Conservation (phyloP, 2,888 invertebrate species). For the Seira musarum region DNA sequence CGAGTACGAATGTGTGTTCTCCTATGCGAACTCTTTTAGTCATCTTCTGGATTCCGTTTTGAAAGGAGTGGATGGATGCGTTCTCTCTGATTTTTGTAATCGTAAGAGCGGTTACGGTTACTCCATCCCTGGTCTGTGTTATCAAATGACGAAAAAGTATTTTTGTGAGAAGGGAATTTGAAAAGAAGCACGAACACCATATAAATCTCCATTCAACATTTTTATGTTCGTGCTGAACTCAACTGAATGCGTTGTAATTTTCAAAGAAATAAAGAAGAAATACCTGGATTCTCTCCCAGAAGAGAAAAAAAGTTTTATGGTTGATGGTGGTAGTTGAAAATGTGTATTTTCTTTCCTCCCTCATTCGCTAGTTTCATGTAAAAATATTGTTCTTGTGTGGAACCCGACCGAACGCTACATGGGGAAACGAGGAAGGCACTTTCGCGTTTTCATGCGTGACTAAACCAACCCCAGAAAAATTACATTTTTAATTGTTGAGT, state of each 20-base stretch:
- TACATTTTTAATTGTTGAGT: background rate
- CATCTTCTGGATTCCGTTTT: slow-evolving; percentile 45
- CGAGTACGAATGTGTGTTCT: background rate
- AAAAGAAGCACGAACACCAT: background rate
- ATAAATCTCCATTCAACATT: background rate
- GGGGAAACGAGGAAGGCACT: background rate
- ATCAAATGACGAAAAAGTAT: background rate
- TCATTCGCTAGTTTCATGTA: background rate
- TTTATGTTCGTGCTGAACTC: slow-evolving; percentile 16
- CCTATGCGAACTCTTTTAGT: slow-evolving; percentile 33
- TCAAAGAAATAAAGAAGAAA: background rate
- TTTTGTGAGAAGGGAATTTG: slow-evolving; percentile 15
- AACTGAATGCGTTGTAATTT: slow-evolving; percentile 55
- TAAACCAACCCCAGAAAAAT: background rate
- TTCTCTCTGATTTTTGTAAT: too few relatives aligned
- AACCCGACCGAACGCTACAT: too few relatives aligned
- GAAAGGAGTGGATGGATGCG: slow-evolving; percentile 44
- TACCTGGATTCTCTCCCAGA: background rate
- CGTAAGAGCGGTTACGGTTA: too few relatives aligned
- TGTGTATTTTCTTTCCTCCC: background rate
- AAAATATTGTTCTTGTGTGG: background rate
- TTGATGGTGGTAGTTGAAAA: background rate
- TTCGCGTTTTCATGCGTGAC: background rate
- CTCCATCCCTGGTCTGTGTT: too few relatives aligned
- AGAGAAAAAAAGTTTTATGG: background rate